These are phyloP conservation scores for Chiloscyllium plagiosum DNA, from an alignment of 2,113 vertebrate species.

Conservation along the genomic window DNA sequence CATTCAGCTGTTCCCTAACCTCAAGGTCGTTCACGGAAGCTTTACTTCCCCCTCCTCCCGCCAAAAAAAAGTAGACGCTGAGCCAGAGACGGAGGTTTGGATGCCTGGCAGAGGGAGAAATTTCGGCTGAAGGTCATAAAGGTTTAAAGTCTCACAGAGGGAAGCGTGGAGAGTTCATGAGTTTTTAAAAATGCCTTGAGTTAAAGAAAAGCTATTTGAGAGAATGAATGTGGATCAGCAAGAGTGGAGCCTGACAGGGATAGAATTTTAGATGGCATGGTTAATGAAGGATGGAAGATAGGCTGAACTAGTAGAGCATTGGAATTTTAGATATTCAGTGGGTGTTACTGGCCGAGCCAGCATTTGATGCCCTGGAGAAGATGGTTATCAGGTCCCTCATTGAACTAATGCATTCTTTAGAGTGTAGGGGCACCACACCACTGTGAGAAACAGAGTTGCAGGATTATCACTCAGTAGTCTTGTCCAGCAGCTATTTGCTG, in stretches of 20 bases:
- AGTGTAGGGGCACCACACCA: no score
- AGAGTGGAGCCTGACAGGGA: background rate
- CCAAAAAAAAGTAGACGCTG: background rate
- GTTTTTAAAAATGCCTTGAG: background rate
- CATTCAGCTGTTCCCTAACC: background rate
- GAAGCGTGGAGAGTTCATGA: background rate
- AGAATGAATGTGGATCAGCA: background rate
- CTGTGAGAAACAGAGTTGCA: no score
- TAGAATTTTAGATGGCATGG: background rate
- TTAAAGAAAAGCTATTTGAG: background rate
- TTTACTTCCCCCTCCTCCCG: rapidly evolving
- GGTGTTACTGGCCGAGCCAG: no score
- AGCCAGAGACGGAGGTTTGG: background rate
- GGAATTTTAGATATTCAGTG: background rate
- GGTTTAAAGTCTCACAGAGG: background rate
- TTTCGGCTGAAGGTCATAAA: background rate
- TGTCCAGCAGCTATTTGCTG: background rate
- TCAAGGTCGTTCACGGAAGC: background rate
- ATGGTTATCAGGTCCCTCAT: no score
- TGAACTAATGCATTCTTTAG: no score
- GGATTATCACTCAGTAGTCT: background rate
- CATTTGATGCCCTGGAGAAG: no score
- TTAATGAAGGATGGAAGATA: background rate
- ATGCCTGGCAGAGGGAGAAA: background rate
- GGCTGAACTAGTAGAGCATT: background rate